A percentile compares a stretch with the other conserved stretches of the same genome.
Evolutionary conservation across 30 jellyfish, hydroid and myxozoan genomes (phyloP).

Genomic region (Mastigias papua): DNA sequence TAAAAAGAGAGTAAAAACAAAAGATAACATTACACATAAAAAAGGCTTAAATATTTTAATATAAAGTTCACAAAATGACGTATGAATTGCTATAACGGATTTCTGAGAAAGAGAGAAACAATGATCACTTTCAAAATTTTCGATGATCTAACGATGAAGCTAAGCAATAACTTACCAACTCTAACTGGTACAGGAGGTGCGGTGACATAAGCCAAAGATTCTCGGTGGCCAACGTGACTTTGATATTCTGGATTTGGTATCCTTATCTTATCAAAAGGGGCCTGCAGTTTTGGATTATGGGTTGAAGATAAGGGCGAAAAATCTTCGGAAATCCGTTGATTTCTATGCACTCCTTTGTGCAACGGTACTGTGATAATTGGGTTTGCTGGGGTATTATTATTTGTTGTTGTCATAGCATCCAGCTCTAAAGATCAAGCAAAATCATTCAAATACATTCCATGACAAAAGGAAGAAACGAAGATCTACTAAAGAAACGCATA

Average conservation of each 20-base stretch:
- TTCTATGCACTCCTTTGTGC: slow-evolving; percentile 38
- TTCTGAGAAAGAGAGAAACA: too few relatives aligned
- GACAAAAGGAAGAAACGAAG: neutral
- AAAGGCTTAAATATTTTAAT: too few relatives aligned
- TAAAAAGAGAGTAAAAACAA: neutral
- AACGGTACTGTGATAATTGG: slow-evolving; percentile 65
- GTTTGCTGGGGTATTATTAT: neutral
- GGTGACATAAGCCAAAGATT: neutral
- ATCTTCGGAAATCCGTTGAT: slow-evolving; percentile 8
- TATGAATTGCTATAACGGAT: too few relatives aligned
- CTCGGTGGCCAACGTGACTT: neutral
- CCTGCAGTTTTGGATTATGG: slow-evolving; percentile 22
- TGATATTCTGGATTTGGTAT: neutral
- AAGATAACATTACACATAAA: neutral
- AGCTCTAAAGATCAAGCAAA: slow-evolving; percentile 10
- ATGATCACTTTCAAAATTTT: too few relatives aligned
- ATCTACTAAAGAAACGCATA: neutral
- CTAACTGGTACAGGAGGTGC: slow-evolving; percentile 79
- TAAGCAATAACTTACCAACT: slow-evolving; percentile 54
- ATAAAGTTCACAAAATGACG: too few relatives aligned
- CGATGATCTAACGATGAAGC: too few relatives aligned
- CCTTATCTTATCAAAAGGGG: slow-evolving; percentile 29
- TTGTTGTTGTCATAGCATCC: slow-evolving; percentile 64
- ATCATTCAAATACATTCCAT: neutral
- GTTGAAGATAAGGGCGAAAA: neutral